Base-by-base conservation (phyloP, 2,113 vertebrate genomes). In the Chitala chitala region DNA sequence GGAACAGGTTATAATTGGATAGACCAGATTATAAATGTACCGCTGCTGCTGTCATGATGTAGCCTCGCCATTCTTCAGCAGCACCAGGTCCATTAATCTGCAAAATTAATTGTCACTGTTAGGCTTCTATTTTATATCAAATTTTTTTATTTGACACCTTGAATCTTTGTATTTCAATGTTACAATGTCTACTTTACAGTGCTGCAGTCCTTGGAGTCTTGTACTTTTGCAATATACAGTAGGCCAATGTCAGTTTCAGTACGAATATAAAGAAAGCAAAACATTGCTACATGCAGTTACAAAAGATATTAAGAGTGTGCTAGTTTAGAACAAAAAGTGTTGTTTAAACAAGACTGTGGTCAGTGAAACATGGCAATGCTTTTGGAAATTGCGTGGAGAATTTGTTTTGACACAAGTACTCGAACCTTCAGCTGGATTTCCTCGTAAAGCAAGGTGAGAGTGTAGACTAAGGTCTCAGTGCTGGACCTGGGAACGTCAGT, bases 51-150 rank as follows among this genome's bases (percentile, higher is more conserved):
- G 93, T 93, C 73, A 90, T 78, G 82, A 95, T 91, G 81, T 89
- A 93, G 0, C 86, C 83, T 75, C 86, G 90, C 94, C 94, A 94
- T 77, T 89, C 86, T 73, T 91, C 90, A 50, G 83, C 89, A 71
- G 55, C 78, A 76, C 92, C 89, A 42, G 77, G 73, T 59, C 85
- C 89, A 72, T 89, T 85, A 66, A 87, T 84, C 93, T 94, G 22
- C 10, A 50, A 38, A 15, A 55, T 33, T 26, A 36, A n/a, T n/a
- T n/a, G n/a, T 63, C n/a, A 17, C 58, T 20, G 2, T 44, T 68
- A n/a, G 13, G 63, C n/a, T 9, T 26, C 5, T 46, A 22, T 48
- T 44, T 68, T 29, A 68, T 44, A 68, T 44, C 22, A 42, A n/a
- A 38, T 46, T 29, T 26, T 44, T 22, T 46, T 8, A 29, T 26